phyloP scores from a whole-genome alignment of 2,113 vertebrate species.

The Gracilinanus agilis region DNA sequence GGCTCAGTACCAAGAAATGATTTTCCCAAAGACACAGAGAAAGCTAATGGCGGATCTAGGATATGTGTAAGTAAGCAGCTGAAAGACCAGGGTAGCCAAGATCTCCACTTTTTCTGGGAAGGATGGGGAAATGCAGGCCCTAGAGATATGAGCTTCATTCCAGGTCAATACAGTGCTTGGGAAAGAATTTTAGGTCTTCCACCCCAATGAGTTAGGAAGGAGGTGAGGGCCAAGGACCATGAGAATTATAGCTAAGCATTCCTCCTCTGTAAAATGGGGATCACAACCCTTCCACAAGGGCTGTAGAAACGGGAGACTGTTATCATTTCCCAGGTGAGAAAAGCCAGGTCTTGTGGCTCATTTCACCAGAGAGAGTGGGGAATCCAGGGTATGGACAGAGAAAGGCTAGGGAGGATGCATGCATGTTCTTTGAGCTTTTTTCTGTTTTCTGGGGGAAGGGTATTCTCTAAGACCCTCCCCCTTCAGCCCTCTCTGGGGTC shows the following conservation, averaged over 20 bases:
- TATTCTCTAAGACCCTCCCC: neutral
- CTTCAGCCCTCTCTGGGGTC: neutral
- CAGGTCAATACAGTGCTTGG: neutral
- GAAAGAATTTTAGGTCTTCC: neutral
- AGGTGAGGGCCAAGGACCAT: neutral
- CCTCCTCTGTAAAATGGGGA: neutral
- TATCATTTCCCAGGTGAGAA: neutral
- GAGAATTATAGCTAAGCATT: neutral
- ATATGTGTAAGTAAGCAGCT: neutral
- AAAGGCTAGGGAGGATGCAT: neutral
- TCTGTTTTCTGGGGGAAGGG: neutral
- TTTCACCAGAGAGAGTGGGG: neutral
- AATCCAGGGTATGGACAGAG: neutral
- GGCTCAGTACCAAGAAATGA: neutral
- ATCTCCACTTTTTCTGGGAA: neutral
- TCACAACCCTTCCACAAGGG: neutral
- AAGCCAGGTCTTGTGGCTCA: neutral
- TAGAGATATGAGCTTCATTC: neutral
- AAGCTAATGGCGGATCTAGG: neutral
- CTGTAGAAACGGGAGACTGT: neutral
- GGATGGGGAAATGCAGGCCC: neutral
- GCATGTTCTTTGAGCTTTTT: neutral
- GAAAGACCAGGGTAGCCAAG: neutral
- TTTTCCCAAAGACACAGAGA: neutral
- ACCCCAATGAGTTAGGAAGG: neutral